Evolutionary conservation across 1,140 invertebrate species (phyloP), one percentile per base, ranked within the genome.

Genomic region (Drosophila cardini): DNA sequence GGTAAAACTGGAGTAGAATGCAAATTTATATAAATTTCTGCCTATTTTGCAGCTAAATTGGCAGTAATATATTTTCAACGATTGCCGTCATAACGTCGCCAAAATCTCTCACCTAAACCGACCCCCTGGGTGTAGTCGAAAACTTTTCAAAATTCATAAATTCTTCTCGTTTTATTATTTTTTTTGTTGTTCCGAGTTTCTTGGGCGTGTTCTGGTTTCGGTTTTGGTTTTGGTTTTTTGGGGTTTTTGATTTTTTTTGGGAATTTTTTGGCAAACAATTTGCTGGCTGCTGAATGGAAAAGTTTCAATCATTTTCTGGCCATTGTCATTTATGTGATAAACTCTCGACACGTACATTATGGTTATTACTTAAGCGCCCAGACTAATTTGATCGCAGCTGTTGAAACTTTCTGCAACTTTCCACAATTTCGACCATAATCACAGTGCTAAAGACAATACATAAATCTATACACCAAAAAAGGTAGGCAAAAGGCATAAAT

Each of bases 121-220:
- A 26, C 58, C 82, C 81, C 82, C 52, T 56, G 82, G 82, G 82
- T 75, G 78, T 78, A 72, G 69, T 85, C 52, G 56, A 11, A 80
- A 85, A 85, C 42, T 85, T 85, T 86, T 69, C 18, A 46, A 77
- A 83, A 89, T 83, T 71, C 84, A 87, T 89, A 83, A 79, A 87
- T 83, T 76, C 48, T 5, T 9, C 7, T 69, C 42, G 15, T 21
- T 40, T 30, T 10, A 15, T 26, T 10, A 46, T 10, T 18, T 34
- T 46, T 46, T 60, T 11, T 36, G 4, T 18, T 10, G 43, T 43
- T 8, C 13, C 56, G 61, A 69, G 62, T 55, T 61, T 53, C n/a
- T 30, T 38, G 36, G 8, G 56, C 13, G 52, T 34, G 48, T 67
- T 52, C 11, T 50, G 63, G 53, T 36, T 38, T 58, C 56, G 30